phyloP scores from a whole-genome alignment of 1,140 invertebrate species.

The Gyrodactylus salaris region DNA sequence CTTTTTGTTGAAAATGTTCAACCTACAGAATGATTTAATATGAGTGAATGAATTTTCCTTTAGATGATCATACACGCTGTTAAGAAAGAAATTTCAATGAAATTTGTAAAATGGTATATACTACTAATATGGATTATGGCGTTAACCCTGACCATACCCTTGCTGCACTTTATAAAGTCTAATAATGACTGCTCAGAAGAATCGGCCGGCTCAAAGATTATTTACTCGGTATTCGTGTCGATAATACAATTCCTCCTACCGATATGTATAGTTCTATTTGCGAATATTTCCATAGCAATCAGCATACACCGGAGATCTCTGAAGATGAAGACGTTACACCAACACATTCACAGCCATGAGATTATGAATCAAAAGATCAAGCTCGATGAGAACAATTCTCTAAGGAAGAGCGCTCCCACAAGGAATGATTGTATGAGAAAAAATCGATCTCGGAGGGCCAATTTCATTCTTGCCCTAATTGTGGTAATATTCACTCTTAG shows the following conservation, averaged over 20 bases:
- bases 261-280: neutral
- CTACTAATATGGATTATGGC: neutral
- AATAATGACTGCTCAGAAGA: neutral
- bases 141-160: neutral
- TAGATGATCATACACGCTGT: neutral
- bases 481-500: conserved; percentile 46
- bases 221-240: neutral
- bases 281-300: neutral
- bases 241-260: neutral
- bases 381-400: neutral
- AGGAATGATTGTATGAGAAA: no score
- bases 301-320: neutral
- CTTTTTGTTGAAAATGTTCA: no score
- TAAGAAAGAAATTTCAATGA: neutral
- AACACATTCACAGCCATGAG: neutral
- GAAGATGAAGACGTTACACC: neutral
- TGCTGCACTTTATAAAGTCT: neutral
- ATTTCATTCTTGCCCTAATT: conserved; percentile 42
- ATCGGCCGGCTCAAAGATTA: neutral
- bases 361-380: no score
- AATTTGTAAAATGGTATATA: neutral
- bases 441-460: conserved; percentile 27
- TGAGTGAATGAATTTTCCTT: no score
- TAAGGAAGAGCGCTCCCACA: neutral
- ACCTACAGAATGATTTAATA: no score